Percentiles rank a stretch among this genome's conserved stretches.
Conservation (phyloP, 2,797 vertebrate species). For the Neosalanx taihuensis region DNA sequence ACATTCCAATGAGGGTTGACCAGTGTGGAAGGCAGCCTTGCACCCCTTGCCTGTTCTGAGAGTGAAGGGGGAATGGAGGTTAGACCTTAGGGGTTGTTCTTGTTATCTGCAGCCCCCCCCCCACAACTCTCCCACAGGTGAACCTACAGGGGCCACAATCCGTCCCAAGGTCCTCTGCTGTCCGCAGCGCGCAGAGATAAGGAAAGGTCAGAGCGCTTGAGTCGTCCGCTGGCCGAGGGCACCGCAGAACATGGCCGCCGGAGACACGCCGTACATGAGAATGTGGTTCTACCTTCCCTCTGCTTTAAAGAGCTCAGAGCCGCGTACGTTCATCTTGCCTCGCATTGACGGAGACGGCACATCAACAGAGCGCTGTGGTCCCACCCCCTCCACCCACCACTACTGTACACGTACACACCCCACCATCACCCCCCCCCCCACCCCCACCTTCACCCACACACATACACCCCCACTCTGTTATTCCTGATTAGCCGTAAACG, state of each 20-base stretch:
- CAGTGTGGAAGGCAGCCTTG: constrained; percentile 30
- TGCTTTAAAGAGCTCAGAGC: neutral
- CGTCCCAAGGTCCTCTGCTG: constrained; percentile 67
- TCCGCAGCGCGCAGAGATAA: constrained; percentile 73
- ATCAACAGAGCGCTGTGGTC: neutral
- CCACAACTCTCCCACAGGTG: constrained; percentile 57
- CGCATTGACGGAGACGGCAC: neutral
- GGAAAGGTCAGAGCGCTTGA: constrained; percentile 66
- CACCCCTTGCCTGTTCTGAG: constrained; percentile 37
- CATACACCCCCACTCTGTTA: constrained; percentile 57
- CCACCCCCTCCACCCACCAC: neutral
- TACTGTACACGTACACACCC: constrained; percentile 21
- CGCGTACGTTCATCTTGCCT: neutral
- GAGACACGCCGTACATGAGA: neutral
- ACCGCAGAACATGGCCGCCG: constrained; percentile 14
- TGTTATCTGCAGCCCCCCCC: constrained; percentile 67
- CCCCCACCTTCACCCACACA: neutral
- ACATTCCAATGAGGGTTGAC: constrained; percentile 5
- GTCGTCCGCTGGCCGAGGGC: constrained; percentile 60
- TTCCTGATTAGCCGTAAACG: constrained; percentile 96
- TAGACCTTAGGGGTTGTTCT: constrained; percentile 69
- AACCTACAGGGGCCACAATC: constrained; percentile 48
- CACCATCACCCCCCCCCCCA: neutral
- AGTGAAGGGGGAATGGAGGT: constrained; percentile 58
- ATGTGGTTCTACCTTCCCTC: neutral